phyloP scores from a whole-genome alignment of 2,797 vertebrate species.

The Protosalanx chinensis region DNA sequence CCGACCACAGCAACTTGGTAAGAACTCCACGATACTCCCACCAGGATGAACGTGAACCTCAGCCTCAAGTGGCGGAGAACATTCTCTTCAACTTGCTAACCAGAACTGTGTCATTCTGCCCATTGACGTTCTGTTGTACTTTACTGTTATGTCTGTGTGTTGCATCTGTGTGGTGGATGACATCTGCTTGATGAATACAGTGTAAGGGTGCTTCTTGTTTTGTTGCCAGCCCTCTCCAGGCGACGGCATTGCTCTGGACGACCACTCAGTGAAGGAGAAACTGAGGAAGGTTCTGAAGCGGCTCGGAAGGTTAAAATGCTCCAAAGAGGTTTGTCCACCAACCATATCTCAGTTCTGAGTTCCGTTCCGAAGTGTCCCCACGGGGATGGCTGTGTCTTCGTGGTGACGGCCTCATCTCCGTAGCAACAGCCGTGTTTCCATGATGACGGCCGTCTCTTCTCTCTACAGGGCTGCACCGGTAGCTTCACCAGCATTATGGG shows the following conservation, averaged over 20 bases:
- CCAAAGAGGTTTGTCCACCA: conserved; percentile 50
- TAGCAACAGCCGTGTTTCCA: too few species aligned
- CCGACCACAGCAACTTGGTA: conserved; percentile 92
- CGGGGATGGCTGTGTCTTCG: too few species aligned
- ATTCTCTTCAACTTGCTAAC: too few species aligned
- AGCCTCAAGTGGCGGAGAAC: too few species aligned
- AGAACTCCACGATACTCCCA: conserved; percentile 6
- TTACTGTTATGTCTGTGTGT: too few species aligned
- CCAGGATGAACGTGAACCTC: too few species aligned
- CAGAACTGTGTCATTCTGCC: too few species aligned
- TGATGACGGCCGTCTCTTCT: too few species aligned
- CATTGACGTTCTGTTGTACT: too few species aligned
- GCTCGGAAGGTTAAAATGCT: conserved; percentile 88
- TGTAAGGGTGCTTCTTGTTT: not conserved
- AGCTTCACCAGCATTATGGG: conserved; percentile 95
- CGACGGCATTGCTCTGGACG: conserved; percentile 75
- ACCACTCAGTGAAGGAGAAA: conserved; percentile 82
- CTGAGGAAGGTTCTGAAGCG: conserved; percentile 88
- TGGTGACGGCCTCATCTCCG: too few species aligned
- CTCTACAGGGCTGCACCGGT: conserved; percentile 81
- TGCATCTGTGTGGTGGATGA: too few species aligned
- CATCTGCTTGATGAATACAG: not conserved
- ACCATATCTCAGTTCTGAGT: not conserved
- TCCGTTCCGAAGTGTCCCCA: not conserved
- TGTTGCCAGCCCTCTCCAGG: conserved; percentile 76